A percentile compares a stretch with the other conserved stretches of the same genome.
These are phyloP conservation scores for Cantharis rufa DNA, from an alignment of 2,888 invertebrate species.

Conservation along the genomic window DNA sequence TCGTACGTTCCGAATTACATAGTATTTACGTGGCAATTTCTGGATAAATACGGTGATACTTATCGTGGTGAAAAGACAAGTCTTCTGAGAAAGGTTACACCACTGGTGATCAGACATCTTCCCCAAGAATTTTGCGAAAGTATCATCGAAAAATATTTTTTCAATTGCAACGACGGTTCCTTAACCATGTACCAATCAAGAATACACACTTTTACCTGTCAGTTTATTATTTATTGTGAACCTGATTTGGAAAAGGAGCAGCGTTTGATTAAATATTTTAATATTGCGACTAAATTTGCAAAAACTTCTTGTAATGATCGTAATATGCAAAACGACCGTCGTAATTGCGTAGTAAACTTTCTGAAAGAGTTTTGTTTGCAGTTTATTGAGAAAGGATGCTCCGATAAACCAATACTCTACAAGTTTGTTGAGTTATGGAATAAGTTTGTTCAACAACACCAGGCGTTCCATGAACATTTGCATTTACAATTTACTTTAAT, in stretches of 20 bases:
- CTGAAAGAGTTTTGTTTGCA: not conserved
- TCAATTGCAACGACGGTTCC: not conserved
- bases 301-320: not conserved
- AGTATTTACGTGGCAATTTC: slow-evolving; percentile 7
- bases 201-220: slow-evolving; percentile 12
- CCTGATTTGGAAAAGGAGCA: not conserved
- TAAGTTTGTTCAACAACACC: not conserved
- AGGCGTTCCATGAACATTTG: slow-evolving; percentile 15
- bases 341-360: slow-evolving; percentile 2
- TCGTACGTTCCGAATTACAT: slow-evolving; percentile 4
- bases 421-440: slow-evolving; percentile 6
- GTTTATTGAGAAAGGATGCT: not conserved
- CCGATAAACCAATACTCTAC: not conserved
- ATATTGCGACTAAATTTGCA: slow-evolving; percentile 1
- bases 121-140: slow-evolving; percentile 13
- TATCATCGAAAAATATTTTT: slow-evolving; percentile 5
- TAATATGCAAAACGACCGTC: not conserved
- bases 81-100: not conserved
- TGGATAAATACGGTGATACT: not conserved
- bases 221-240: slow-evolving; percentile 12
- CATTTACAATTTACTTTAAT: slow-evolving; percentile 7
- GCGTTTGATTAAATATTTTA: slow-evolving; percentile 5
- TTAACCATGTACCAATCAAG: not conserved
- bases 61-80: not conserved
- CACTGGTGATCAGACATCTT: not conserved